phyloP scores from a whole-genome alignment of 2,113 vertebrate genomes.

The Larimichthys crocea region DNA sequence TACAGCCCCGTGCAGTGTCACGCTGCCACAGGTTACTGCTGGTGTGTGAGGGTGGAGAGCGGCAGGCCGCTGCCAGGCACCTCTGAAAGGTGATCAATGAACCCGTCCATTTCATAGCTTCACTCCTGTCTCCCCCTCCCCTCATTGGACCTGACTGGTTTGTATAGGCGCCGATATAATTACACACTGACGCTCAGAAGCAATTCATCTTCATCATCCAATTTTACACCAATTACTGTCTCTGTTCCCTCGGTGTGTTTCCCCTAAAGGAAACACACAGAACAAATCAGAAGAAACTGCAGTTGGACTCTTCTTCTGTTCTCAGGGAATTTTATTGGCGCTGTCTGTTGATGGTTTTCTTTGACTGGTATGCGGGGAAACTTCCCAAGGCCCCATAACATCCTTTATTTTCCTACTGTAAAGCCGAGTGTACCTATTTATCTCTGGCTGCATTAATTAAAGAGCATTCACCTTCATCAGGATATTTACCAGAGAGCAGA shows the following conservation, averaged over 20 bases:
- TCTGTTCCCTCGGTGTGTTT: not conserved
- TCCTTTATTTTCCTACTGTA: not conserved
- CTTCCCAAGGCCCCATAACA: not conserved
- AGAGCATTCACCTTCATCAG: no score
- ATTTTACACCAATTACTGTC: conserved; percentile 26
- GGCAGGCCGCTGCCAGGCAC: conserved; percentile 90
- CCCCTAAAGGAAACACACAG: not conserved
- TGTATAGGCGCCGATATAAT: not conserved
- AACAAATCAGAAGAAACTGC: conserved; percentile 12
- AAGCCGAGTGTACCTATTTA: no score
- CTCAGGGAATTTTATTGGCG: conserved; percentile 11
- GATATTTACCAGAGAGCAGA: no score
- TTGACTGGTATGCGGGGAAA: not conserved
- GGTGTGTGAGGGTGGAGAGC: conserved; percentile 90
- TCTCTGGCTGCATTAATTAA: no score
- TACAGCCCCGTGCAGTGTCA: conserved; percentile 91
- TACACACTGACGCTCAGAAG: not conserved
- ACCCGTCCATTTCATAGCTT: no score
- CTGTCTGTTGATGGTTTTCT: no score
- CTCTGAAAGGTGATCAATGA: conserved; percentile 85
- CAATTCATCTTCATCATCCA: conserved; percentile 15
- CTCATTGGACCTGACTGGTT: not conserved
- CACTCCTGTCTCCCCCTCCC: fast-evolving
- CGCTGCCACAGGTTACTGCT: conserved; percentile 89
- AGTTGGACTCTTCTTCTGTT: not conserved